These are phyloP conservation scores for Seriola aureovittata DNA, from an alignment of 2,113 vertebrate species.

Conservation along the genomic window DNA sequence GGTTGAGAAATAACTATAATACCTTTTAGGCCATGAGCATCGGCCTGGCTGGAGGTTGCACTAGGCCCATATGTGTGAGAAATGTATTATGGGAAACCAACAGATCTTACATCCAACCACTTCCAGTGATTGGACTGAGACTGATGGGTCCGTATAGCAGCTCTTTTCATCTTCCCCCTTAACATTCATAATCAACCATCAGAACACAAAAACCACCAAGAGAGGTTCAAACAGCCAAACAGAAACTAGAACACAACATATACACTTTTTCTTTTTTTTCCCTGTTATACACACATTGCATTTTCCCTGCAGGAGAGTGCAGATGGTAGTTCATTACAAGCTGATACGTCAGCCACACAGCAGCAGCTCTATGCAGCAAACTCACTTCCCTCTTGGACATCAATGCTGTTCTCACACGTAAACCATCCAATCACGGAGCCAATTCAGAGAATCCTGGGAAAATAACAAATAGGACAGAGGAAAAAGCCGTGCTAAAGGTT, in stretches of 20 bases:
- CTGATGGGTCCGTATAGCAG: slow-evolving; percentile 19
- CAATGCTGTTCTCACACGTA: slow-evolving; percentile 39
- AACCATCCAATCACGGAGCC: slow-evolving; percentile 37
- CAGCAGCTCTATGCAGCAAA: slow-evolving; percentile 34
- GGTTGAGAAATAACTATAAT: no score
- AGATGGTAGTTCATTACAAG: slow-evolving; percentile 36
- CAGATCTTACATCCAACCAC: slow-evolving; percentile 21
- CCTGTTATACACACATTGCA: neutral
- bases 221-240: slow-evolving; percentile 1
- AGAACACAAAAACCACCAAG: neutral
- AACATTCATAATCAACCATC: neutral
- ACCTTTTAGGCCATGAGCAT: neutral
- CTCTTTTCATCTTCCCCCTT: slow-evolving; percentile 39
- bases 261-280: neutral
- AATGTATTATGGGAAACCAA: slow-evolving; percentile 21
- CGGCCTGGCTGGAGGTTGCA: neutral
- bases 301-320: slow-evolving; percentile 25
- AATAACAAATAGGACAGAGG: slow-evolving; percentile 6
- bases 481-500: slow-evolving; percentile 34
- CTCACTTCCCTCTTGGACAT: slow-evolving; percentile 31
- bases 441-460: slow-evolving; percentile 12
- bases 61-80: neutral
- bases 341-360: slow-evolving; percentile 21
- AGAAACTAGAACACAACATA: slow-evolving; percentile 5
- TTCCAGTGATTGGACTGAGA: slow-evolving; percentile 40